Evolutionary conservation across 2,888 invertebrate genomes (phyloP), one percentile per base, ranked within the genome.

Genomic region (Cancer borealis): DNA sequence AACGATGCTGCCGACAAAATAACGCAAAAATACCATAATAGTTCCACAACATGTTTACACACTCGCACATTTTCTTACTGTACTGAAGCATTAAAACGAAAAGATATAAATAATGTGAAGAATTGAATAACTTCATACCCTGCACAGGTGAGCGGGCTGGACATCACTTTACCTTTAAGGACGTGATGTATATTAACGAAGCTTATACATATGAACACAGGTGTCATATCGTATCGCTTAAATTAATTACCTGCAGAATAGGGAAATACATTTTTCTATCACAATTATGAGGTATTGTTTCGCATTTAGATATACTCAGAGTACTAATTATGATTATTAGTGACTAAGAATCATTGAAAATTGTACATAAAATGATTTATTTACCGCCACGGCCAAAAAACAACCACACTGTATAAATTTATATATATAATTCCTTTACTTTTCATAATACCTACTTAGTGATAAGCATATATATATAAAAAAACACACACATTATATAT

Each of bases 401-500:
- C 21, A 66, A n/a, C n/a, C 66, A 66, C 66, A n/a, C 66, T 66
- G 66, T 66, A 66, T n/a, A 66, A 66, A 66, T 14, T 12, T 54
- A 4, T n/a, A 66, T 66, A 66, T n/a, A 4, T n/a, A 6, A 17
- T 14, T 17, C 17, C 54, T 54, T 54, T 54, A 8, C 66, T 66
- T 14, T 66, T 8, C 66, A 66, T n/a, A 88, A 91, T n/a, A 91
- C 26, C n/a, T 21, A n/a, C 66, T n/a, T 66, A 66, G n/a, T n/a
- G 66, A 5, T 66, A 39, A 39, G 39, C 39, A 39, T 39, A 39
- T 39, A 39, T 39, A 91, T 21, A 54, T 10, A 54, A 17, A 17
- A 54, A 30, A 17, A 30, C 8, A 47, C 17, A 54, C 21, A 54
- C 47, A 14, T 54, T n/a, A 45, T 45, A 90, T 10, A 30, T n/a